A percentile compares a stretch with the other conserved stretches of the same genome.
Conservation (phyloP, 1,140 invertebrate species). For the Cheumatopsyche charites region DNA sequence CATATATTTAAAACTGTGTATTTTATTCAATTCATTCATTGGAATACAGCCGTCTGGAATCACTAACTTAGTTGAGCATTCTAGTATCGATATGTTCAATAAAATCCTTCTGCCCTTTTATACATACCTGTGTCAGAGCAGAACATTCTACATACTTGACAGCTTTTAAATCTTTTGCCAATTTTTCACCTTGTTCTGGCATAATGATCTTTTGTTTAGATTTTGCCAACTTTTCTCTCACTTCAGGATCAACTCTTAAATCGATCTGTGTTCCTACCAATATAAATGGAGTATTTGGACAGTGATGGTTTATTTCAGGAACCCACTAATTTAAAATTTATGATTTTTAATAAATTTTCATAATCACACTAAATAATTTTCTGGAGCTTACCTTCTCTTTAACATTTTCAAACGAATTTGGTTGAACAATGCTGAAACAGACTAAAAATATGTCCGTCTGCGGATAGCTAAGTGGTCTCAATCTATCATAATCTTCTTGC, state of each 20-base stretch:
- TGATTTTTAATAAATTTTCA: neutral
- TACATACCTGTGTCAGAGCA: constrained; percentile 75
- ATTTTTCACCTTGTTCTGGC: constrained; percentile 93
- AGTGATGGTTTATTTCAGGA: constrained; percentile 99
- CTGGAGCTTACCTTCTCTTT: constrained; percentile 76
- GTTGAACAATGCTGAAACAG: constrained; percentile 97
- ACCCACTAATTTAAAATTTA: constrained; percentile 82
- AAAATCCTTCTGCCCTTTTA: no score
- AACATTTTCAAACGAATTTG: constrained; percentile 99
- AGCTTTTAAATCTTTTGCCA: constrained; percentile 97
- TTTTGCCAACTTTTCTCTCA: constrained; percentile 98
- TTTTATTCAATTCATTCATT: no score
- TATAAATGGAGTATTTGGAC: constrained; percentile 97
- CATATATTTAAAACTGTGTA: no score
- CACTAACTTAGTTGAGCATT: no score
- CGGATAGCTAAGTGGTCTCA: constrained; percentile 96
- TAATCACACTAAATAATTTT: neutral
- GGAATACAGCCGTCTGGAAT: no score
- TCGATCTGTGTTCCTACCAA: constrained; percentile 99
- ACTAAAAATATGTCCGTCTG: constrained; percentile 99
- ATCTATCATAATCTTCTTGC: constrained; percentile 96
- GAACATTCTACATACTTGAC: constrained; percentile 99
- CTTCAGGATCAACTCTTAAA: constrained; percentile 93
- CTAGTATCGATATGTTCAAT: no score
- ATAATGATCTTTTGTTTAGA: constrained; percentile 99